phyloP scores from a whole-genome alignment of 2,797 vertebrate genomes.

The Rhadinocentrus ornatus region DNA sequence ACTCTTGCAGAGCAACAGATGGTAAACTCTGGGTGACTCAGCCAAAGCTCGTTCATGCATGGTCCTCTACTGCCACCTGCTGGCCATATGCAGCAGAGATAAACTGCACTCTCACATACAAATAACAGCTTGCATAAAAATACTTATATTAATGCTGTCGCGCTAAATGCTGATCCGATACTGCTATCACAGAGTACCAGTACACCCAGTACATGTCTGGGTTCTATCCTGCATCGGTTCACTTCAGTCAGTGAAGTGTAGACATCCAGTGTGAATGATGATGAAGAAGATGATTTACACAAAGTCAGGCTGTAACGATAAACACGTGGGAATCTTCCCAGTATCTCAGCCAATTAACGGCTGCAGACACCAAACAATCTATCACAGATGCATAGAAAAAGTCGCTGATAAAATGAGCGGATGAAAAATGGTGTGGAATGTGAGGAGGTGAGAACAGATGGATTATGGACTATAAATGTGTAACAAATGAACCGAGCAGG shows the following conservation, averaged over 20 bases:
- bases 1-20: conserved; percentile 75
- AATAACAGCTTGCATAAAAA: not conserved
- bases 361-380: conserved; percentile 62
- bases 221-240: conserved; percentile 23
- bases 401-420: conserved; percentile 60
- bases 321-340: conserved; percentile 71
- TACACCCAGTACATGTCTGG: conserved; percentile 7
- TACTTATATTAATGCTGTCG: not conserved
- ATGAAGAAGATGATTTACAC: conserved; percentile 53
- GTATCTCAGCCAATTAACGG: conserved; percentile 62
- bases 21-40: conserved; percentile 72
- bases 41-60: conserved; percentile 15
- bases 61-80: conserved; percentile 79
- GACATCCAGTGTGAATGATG: conserved; percentile 42
- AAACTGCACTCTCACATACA: not conserved
- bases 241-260: conserved; percentile 1
- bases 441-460: conserved; percentile 76
- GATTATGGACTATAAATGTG: conserved; percentile 80
- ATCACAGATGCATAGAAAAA: conserved; percentile 61
- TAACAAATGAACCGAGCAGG: conserved; percentile 76
- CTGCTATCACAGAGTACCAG: not conserved
- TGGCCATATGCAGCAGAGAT: conserved; percentile 19
- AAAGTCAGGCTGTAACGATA: conserved; percentile 53
- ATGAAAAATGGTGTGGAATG: conserved; percentile 63
- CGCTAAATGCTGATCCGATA: conserved; percentile 9